Evolutionary conservation across 1,140 invertebrate species (phyloP).

Genomic region (Pseudoatta argentina): DNA sequence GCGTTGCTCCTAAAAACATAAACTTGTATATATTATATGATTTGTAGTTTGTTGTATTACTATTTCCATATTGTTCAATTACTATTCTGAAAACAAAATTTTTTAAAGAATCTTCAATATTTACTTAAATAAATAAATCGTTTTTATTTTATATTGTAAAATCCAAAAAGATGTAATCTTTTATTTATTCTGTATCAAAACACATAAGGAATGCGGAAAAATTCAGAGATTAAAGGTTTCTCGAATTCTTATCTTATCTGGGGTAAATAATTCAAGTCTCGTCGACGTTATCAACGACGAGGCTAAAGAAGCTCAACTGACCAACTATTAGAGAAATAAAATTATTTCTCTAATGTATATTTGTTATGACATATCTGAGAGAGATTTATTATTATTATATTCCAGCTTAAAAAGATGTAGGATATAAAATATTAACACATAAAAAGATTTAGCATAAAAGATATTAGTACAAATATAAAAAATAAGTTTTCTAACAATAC

Average conservation of each 20-base stretch:
- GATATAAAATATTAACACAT: not conserved
- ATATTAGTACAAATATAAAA: not conserved
- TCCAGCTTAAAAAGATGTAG: not conserved
- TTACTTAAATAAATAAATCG: not conserved
- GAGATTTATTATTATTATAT: not conserved
- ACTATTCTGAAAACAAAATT: not conserved
- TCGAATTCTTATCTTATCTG: conserved; percentile 55
- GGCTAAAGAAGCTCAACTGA: conserved; percentile 49
- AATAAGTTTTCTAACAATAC: not conserved
- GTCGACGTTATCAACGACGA: conserved; percentile 20
- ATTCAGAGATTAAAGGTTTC: conserved; percentile 32
- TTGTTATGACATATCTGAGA: not conserved
- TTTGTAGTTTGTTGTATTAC: not conserved
- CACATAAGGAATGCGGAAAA: conserved; percentile 33
- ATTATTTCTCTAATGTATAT: conserved; percentile 72
- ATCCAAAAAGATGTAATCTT: not conserved
- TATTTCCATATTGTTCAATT: not conserved
- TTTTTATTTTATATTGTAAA: not conserved
- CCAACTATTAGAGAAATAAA: conserved; percentile 66
- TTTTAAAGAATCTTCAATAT: too few species aligned
- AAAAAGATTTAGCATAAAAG: not conserved
- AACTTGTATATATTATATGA: not conserved
- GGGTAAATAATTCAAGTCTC: conserved; percentile 52
- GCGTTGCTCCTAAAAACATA: not conserved
- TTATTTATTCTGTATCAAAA: not conserved